phyloP scores from a whole-genome alignment of 2,797 vertebrate species.

The Mionectes olivaceus region DNA sequence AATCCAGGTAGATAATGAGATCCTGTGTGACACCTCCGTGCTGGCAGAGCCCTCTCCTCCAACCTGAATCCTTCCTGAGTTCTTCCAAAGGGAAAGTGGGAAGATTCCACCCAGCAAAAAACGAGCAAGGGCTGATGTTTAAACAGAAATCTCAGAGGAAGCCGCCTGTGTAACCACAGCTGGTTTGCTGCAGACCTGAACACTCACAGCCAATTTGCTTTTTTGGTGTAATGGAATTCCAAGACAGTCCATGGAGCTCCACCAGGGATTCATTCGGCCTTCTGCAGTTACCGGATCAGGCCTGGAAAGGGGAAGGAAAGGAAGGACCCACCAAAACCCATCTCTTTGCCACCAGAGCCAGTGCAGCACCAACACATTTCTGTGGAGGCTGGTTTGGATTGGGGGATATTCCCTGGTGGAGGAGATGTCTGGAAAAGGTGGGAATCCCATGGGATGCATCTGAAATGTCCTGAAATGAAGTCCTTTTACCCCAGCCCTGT shows the following conservation, averaged over 20 bases:
- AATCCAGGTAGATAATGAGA: background rate
- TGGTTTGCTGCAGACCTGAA: background rate
- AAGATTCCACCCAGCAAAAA: background rate
- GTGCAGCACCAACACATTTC: background rate
- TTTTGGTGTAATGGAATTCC: background rate
- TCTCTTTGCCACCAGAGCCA: background rate
- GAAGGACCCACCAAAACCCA: background rate
- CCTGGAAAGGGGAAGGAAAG: background rate
- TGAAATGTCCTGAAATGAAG: background rate
- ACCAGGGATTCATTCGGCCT: background rate
- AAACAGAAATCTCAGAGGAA: slow-evolving; percentile 7
- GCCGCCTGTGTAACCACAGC: background rate
- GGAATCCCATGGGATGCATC: background rate
- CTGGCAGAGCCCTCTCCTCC: background rate
- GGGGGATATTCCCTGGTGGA: background rate
- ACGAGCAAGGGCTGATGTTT: background rate
- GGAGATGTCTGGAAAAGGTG: background rate
- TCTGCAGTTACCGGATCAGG: background rate
- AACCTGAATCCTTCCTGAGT: background rate
- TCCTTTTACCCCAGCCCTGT: background rate
- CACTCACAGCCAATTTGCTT: background rate
- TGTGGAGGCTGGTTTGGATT: background rate
- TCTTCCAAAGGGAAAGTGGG: background rate
- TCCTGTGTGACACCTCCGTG: background rate
- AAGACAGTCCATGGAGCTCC: background rate